phyloP scores from a whole-genome alignment of 2,888 invertebrate genomes.

The Orthonevra nobilis region DNA sequence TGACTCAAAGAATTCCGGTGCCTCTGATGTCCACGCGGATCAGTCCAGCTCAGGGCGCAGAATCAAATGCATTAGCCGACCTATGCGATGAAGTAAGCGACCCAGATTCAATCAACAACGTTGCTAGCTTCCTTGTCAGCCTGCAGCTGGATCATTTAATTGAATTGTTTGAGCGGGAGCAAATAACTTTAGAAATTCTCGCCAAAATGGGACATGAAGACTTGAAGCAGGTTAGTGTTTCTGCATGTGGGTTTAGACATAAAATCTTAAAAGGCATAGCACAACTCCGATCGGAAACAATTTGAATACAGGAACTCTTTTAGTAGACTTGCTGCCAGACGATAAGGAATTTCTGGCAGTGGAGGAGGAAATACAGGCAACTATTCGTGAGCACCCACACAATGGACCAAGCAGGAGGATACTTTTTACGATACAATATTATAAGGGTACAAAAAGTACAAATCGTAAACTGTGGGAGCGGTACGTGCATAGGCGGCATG shows the following conservation, averaged over 20 bases:
- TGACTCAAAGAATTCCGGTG: slow-evolving; percentile 87
- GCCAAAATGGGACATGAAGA: slow-evolving; percentile 99
- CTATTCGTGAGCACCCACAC: slow-evolving; percentile 95
- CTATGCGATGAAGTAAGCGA: slow-evolving; percentile 80
- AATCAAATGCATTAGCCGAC: slow-evolving; percentile 81
- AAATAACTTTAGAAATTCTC: slow-evolving; percentile 96
- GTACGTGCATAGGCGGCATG: slow-evolving; percentile 93
- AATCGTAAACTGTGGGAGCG: slow-evolving; percentile 96
- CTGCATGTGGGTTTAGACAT: slow-evolving; percentile 97
- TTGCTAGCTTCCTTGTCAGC: slow-evolving; percentile 87
- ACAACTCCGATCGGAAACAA: slow-evolving; percentile 81
- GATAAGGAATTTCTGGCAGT: slow-evolving; percentile 94
- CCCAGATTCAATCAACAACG: slow-evolving; percentile 81
- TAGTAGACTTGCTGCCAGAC: slow-evolving; percentile 91
- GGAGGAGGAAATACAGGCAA: slow-evolving; percentile 97
- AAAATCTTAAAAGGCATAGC: slow-evolving; percentile 92
- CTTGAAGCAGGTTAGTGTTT: slow-evolving; percentile 95
- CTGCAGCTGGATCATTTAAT: slow-evolving; percentile 92
- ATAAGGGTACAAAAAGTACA: slow-evolving; percentile 98
- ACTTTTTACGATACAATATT: slow-evolving; percentile 93
- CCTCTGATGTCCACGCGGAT: slow-evolving; percentile 79
- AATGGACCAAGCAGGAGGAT: slow-evolving; percentile 94
- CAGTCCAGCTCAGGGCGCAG: slow-evolving; percentile 82
- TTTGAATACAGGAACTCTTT: slow-evolving; percentile 88
- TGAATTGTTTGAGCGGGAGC: slow-evolving; percentile 94